Evolutionary conservation across 2,888 invertebrate species (phyloP), one percentile per base, ranked within the genome.

Genomic region (Invenusta paracnida): DNA sequence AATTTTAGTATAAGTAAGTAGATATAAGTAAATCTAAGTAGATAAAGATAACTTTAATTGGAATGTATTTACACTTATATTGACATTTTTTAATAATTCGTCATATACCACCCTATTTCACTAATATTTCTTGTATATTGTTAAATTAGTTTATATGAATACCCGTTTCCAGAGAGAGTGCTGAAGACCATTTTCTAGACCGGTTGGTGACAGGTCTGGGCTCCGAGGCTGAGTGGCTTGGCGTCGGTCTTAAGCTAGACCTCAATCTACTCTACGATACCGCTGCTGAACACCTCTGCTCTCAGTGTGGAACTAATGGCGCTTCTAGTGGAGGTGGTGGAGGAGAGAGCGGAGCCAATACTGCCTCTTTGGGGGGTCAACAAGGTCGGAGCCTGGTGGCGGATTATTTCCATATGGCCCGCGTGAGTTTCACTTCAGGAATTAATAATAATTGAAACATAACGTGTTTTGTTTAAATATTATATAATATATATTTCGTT

Each of bases 211-310:
- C 83, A 23, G 30, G 48, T n/a, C 17, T 27, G 17, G 2, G 30
- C 1, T 1, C 83, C 1, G 2, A 29, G 28, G 84, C 84, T 1
- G 84, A 84, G 73, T 84, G 84, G 84, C 29, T 84, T 2, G 84
- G 84, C 1, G 84, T 81, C 1, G 84, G 84, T 73, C 29, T 84
- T 5, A 84, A 84, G 29, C 73, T 84, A 29, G 84, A 84, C 27
- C 28, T 84, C 66, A 84, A 84, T 28, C 29, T 29, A n/a, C 84
- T 84, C 27, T 84, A 84, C 66, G 25, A 29, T 2, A 25, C 27
- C 5, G 67, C 84, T 13, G 84, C 84, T 5, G 79, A 79, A 27
- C 23, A 79, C 23, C 23, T 79, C 27, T 79, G 79, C 23, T 11
- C 79, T 27, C 11, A 79, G 23, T 79, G 23, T 25, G 79, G 11